phyloP scores from a whole-genome alignment of 2,888 invertebrate species.

The Tetrapedia diversipes region DNA sequence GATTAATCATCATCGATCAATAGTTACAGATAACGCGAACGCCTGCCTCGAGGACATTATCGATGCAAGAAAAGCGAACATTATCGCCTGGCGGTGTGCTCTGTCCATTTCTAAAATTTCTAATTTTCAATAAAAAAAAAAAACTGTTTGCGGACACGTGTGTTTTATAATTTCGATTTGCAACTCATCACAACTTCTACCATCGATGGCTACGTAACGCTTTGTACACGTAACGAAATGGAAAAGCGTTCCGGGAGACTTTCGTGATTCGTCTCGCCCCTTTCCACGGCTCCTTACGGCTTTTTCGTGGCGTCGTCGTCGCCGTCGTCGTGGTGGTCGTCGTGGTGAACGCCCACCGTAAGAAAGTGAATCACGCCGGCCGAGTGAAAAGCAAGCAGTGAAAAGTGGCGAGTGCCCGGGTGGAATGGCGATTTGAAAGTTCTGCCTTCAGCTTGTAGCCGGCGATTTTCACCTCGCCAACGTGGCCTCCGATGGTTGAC shows the following conservation, averaged over 20 bases:
- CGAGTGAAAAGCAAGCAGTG: constrained; percentile 70
- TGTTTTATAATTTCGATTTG: no score
- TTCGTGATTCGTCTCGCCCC: constrained; percentile 9
- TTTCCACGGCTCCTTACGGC: constrained; percentile 14
- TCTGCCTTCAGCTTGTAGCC: constrained; percentile 64
- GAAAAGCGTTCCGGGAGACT: constrained; percentile 2
- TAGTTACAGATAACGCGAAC: no score
- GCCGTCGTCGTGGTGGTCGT: no score
- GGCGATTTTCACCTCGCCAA: constrained; percentile 76
- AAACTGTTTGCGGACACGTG: no score
- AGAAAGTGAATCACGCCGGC: constrained; percentile 66
- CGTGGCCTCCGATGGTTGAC: constrained; percentile 47
- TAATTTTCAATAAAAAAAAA: no score
- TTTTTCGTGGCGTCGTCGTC: constrained; percentile 48
- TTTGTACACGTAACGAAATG: background rate
- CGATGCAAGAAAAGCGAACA: no score
- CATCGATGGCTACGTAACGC: no score
- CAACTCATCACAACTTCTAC: no score
- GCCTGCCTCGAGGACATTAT: no score
- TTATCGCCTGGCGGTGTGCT: no score
- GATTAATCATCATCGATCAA: no score
- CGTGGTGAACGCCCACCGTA: constrained; percentile 61
- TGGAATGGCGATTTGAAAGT: constrained; percentile 77
- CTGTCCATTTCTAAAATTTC: no score
- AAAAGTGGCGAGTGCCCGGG: constrained; percentile 67